Evolutionary conservation across 1,140 invertebrate species (phyloP).

Genomic region (Drosophila setifemur): DNA sequence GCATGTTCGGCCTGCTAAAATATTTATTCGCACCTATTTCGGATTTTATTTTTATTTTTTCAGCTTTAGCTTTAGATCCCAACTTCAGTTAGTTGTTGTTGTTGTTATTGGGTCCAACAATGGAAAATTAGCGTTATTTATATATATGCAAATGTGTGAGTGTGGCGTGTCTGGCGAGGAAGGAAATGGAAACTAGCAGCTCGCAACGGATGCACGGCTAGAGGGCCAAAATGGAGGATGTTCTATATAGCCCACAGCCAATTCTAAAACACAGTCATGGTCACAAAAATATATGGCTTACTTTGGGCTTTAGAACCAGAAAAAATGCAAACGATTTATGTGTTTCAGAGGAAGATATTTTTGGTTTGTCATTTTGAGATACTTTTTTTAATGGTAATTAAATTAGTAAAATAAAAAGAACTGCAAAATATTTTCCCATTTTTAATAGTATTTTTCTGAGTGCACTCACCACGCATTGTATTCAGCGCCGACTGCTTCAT

Average conservation of each 20-base stretch:
- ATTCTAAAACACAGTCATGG: not conserved
- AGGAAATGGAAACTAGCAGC: conserved; percentile 62
- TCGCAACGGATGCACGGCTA: conserved; percentile 55
- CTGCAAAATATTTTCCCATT: not conserved
- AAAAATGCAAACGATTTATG: no score
- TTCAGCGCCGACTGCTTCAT: conserved; percentile 82
- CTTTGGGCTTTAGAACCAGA: no score
- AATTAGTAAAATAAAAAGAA: not conserved
- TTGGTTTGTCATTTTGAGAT: no score
- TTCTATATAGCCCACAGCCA: not conserved
- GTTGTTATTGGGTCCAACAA: conserved; percentile 49
- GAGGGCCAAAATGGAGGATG: conserved; percentile 4
- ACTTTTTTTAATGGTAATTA: no score
- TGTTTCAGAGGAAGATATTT: no score
- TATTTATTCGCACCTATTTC: conserved; percentile 78
- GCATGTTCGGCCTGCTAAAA: conserved; percentile 55
- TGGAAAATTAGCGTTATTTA: conserved; percentile 78
- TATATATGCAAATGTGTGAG: conserved; percentile 67
- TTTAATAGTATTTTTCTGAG: not conserved
- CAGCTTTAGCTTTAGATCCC: not conserved
- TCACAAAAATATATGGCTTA: not conserved
- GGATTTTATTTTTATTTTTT: conserved; percentile 2
- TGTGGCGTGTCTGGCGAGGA: conserved; percentile 49
- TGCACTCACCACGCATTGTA: conserved; percentile 79
- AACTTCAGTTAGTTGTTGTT: conserved; percentile 3